phyloP scores from a whole-genome alignment of 2,797 vertebrate species.

The Propithecus perrieri region DNA sequence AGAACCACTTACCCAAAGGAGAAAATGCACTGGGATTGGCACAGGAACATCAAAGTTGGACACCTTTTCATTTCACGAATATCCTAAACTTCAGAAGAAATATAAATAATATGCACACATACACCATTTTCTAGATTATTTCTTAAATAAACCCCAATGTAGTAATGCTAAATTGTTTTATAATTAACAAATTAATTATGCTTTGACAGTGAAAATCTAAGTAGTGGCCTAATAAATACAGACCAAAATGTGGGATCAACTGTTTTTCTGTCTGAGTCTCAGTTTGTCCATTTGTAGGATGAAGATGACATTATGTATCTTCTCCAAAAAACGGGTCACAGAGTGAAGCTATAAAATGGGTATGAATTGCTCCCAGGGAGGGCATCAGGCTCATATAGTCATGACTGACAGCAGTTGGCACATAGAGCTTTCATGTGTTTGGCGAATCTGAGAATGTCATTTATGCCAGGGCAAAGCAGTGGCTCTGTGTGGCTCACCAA shows the following conservation, averaged over 20 bases:
- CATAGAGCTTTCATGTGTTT: neutral
- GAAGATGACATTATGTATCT: neutral
- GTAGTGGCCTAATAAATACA: neutral
- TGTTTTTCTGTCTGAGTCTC: neutral
- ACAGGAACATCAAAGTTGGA: neutral
- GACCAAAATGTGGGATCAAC: neutral
- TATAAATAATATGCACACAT: neutral
- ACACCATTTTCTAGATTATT: neutral
- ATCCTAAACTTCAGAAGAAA: neutral
- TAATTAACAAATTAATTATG: neutral
- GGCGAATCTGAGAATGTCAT: neutral
- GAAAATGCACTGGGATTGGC: neutral
- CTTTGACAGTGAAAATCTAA: constrained; percentile 16
- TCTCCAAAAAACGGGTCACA: neutral
- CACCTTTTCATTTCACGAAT: constrained; percentile 9
- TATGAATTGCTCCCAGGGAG: neutral
- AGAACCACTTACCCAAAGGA: neutral
- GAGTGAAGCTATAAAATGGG: neutral
- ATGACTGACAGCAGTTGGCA: neutral
- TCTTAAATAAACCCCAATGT: neutral
- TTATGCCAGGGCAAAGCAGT: neutral
- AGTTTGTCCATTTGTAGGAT: neutral
- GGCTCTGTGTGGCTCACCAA: neutral
- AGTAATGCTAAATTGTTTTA: neutral
- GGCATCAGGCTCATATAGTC: no score